Percentiles rank a stretch among this genome's conserved stretches.
These are phyloP conservation scores for Eledona agricola DNA, from an alignment of 2,888 invertebrate species.

Conservation along the genomic window DNA sequence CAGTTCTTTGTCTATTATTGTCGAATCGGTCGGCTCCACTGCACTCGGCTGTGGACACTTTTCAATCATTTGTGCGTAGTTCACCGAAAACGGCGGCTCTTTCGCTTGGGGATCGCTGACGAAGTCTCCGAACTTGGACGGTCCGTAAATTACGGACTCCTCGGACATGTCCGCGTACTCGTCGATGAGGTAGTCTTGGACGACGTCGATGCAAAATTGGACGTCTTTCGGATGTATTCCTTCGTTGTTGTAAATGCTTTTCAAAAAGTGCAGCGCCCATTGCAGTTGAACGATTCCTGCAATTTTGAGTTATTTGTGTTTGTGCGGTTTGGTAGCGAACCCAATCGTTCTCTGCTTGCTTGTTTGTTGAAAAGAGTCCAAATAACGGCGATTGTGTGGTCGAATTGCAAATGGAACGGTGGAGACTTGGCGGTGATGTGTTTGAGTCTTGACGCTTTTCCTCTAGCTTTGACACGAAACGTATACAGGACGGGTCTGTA, in stretches of 20 bases:
- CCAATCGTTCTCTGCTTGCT: constrained; percentile 42
- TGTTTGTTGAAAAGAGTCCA: constrained; percentile 59
- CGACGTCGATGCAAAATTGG: constrained; percentile 56
- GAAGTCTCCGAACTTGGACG: constrained; percentile 39
- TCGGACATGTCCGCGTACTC: constrained; percentile 56
- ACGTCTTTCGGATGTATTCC: constrained; percentile 59
- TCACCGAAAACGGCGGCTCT: constrained; percentile 55
- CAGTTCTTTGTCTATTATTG: constrained; percentile 45
- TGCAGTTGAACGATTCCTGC: constrained; percentile 61
- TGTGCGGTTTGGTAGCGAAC: no score
- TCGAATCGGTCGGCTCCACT: constrained; percentile 22
- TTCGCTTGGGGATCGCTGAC: constrained; percentile 31
- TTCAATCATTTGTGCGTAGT: constrained; percentile 53
- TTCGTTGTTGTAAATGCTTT: constrained; percentile 54
- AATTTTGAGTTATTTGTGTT: no score
- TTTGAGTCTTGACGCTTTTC: constrained; percentile 42
- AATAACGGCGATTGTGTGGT: constrained; percentile 61
- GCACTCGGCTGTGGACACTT: constrained; percentile 30
- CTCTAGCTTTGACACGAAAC: constrained; percentile 52
- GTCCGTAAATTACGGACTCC: constrained; percentile 42
- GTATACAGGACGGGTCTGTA: constrained; percentile 56
- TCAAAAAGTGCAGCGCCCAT: constrained; percentile 61
- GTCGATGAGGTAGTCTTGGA: constrained; percentile 59
- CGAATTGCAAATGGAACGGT: constrained; percentile 59
- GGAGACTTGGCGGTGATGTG: constrained; percentile 54